A percentile compares a stretch with the other conserved stretches of the same genome.
phyloP scores from a whole-genome alignment of 2,888 invertebrate genomes.

The Tigriopus californicus region DNA sequence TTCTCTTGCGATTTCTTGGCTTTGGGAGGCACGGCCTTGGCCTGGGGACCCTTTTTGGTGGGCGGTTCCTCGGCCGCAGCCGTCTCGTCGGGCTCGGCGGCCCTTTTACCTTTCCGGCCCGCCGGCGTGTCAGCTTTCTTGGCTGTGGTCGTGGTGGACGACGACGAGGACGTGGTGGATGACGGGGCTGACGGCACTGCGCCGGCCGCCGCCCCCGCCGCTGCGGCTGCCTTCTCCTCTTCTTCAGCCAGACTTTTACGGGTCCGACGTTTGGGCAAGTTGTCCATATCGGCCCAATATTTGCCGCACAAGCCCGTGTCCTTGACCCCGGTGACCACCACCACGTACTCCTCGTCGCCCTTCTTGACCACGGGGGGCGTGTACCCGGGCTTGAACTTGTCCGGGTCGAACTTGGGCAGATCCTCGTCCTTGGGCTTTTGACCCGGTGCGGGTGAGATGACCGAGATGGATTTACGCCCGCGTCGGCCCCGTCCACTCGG shows the following conservation, averaged over 20 bases:
- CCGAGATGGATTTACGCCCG: slow-evolving; percentile 1
- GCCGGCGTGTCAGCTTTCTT: not conserved
- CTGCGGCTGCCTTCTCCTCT: no score
- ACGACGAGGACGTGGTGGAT: not conserved
- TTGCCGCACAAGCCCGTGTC: slow-evolving; percentile 14
- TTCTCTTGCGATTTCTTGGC: not conserved
- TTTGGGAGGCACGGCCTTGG: not conserved
- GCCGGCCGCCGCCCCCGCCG: no score
- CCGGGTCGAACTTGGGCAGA: slow-evolving; percentile 12
- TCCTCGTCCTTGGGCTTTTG: not conserved
- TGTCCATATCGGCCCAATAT: slow-evolving; percentile 12
- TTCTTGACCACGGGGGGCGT: slow-evolving; percentile 12
- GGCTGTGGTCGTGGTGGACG: not conserved
- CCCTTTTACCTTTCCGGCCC: not conserved
- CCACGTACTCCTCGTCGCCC: slow-evolving; percentile 11
- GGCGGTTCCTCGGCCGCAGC: not conserved
- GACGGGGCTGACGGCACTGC: not conserved
- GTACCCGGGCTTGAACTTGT: slow-evolving; percentile 8
- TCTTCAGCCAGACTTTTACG: not conserved
- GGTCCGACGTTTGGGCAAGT: slow-evolving; percentile 4
- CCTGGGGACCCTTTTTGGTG: not conserved
- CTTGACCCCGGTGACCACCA: slow-evolving; percentile 10
- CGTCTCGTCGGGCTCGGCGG: not conserved
- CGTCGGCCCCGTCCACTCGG: not conserved
- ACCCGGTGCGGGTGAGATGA: not conserved